A percentile compares a stretch with the other conserved stretches of the same genome.
Evolutionary conservation across 2,113 vertebrate species (phyloP).

Genomic region (Myiopsitta monachus): DNA sequence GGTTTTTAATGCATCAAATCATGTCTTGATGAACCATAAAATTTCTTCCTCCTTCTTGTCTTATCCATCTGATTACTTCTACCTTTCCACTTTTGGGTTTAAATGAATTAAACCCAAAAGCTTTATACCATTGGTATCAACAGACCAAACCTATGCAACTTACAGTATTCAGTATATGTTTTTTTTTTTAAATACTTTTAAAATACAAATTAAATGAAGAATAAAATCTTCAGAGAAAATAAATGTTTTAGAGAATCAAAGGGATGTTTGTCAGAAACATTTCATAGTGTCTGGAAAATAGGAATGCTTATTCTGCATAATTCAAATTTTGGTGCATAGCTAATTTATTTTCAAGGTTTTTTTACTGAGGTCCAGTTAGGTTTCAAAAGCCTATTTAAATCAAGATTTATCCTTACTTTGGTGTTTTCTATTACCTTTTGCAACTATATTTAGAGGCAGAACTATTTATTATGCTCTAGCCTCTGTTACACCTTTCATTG

Average conservation of each 20-base stretch:
- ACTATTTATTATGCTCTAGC: not conserved
- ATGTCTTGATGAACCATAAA: not conserved
- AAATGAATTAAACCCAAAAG: not conserved
- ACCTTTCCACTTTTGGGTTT: not conserved
- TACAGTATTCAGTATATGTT: not conserved
- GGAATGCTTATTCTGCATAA: not conserved
- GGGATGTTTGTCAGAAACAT: not conserved
- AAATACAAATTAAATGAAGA: not conserved
- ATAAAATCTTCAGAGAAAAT: not conserved
- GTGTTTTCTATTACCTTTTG: not conserved
- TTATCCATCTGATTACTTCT: not conserved
- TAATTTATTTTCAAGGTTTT: not conserved
- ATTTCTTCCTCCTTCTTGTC: not conserved
- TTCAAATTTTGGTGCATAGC: not conserved
- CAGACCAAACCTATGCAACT: not conserved
- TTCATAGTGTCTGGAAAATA: not conserved
- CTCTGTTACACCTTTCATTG: not conserved
- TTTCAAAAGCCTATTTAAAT: conserved; percentile 3
- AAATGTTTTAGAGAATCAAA: not conserved
- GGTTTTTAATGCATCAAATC: not conserved
- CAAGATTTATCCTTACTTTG: not conserved
- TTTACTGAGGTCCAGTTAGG: not conserved
- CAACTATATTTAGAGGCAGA: not conserved
- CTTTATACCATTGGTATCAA: not conserved
- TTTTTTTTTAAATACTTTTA: not conserved